These are phyloP conservation scores for Leptoteleia sp. DNA, from an alignment of 1,140 invertebrate species.

Conservation along the genomic window DNA sequence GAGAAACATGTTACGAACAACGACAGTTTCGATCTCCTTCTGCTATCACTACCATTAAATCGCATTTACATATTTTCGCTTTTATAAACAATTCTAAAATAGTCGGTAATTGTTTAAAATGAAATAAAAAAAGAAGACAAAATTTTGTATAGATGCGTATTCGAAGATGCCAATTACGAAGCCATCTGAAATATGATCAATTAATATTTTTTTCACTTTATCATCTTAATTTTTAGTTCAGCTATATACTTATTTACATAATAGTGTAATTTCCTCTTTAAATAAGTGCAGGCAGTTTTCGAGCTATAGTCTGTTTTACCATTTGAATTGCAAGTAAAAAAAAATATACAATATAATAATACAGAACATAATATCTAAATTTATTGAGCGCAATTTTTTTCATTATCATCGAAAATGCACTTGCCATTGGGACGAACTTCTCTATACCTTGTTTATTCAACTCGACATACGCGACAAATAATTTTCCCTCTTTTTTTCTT, in stretches of 20 bases:
- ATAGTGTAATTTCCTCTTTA: conserved; percentile 32
- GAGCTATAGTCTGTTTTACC: conserved; percentile 74
- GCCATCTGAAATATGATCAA: not conserved
- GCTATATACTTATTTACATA: conserved; percentile 53
- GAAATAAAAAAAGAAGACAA: conserved; percentile 1
- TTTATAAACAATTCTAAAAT: conserved; percentile 33
- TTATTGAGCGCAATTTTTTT: conserved; percentile 77
- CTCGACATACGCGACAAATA: conserved; percentile 1
- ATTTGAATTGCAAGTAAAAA: too few species aligned
- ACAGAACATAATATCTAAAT: conserved; percentile 71
- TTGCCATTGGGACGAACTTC: conserved; percentile 60
- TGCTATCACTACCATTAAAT: conserved; percentile 15
- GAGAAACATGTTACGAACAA: conserved; percentile 46
- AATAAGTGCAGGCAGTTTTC: conserved; percentile 71
- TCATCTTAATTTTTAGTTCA: too few species aligned
- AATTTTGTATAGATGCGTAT: not conserved
- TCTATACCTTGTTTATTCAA: conserved; percentile 5
- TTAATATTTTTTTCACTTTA: too few species aligned
- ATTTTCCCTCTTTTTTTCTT: not conserved
- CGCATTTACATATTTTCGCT: conserved; percentile 22
- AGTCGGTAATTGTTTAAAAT: not conserved
- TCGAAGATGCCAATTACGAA: conserved; percentile 11
- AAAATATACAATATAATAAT: conserved; percentile 78
- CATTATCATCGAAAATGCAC: conserved; percentile 75
- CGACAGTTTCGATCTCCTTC: conserved; percentile 11